phyloP scores from a whole-genome alignment of 2,113 vertebrate species.

The Promerops cafer region DNA sequence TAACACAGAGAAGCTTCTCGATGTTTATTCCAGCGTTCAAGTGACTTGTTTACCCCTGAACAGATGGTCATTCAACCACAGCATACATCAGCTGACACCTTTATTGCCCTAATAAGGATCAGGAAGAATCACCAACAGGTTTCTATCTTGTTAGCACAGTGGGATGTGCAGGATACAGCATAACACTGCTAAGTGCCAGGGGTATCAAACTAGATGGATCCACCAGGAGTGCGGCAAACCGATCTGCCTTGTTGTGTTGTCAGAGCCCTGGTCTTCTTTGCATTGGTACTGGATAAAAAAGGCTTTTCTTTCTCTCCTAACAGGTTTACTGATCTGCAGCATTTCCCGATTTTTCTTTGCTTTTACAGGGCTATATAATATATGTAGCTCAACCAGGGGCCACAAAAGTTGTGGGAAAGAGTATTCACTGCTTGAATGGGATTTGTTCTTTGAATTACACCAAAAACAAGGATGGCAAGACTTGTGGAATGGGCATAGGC shows the following conservation, averaged over 20 bases:
- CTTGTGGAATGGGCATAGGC: background rate
- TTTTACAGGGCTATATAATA: background rate
- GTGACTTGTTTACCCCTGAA: slow-evolving; percentile 31
- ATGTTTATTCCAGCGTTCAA: background rate
- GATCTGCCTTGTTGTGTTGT: background rate
- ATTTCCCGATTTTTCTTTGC: background rate
- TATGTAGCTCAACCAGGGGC: background rate
- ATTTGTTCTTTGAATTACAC: background rate
- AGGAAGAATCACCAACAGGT: background rate
- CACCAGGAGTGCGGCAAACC: background rate
- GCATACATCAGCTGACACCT: background rate
- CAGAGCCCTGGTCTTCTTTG: background rate
- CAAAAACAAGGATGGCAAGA: background rate
- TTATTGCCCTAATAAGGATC: slow-evolving; percentile 44
- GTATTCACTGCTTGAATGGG: background rate
- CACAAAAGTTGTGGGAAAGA: background rate
- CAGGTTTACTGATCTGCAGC: background rate
- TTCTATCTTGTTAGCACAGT: background rate
- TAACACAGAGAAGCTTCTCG: background rate
- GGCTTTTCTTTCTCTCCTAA: background rate
- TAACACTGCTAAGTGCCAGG: background rate
- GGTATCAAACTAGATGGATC: background rate
- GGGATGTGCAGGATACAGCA: background rate
- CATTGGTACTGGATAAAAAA: background rate
- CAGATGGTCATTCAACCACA: slow-evolving; percentile 23